Conservation (phyloP, 1,140 invertebrate species). For the Cryptotermes secundus region DNA sequence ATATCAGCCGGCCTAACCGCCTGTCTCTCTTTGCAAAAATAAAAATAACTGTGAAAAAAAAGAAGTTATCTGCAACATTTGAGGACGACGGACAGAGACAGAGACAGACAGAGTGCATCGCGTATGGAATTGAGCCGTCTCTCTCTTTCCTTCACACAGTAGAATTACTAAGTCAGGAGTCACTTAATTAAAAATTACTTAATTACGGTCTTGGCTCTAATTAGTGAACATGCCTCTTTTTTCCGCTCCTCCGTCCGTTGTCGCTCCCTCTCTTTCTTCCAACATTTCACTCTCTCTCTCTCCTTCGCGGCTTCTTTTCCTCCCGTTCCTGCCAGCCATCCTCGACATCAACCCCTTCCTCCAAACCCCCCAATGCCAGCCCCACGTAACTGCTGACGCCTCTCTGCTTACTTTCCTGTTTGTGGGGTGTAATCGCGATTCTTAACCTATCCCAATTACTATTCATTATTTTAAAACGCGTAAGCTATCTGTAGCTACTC, state of each 20-base stretch:
- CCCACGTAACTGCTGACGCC: not conserved
- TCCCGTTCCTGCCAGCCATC: not conserved
- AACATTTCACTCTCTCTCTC: not conserved
- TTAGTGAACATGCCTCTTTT: slow-evolving; percentile 38
- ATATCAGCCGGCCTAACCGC: not conserved
- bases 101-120: not conserved
- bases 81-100: not conserved
- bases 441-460: slow-evolving; percentile 27
- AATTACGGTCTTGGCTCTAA: slow-evolving; percentile 39
- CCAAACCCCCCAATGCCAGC: not conserved
- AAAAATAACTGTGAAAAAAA: not conserved
- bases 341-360: not conserved
- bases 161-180: slow-evolving; percentile 36
- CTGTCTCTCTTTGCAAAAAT: not conserved
- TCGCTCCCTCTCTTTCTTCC: slow-evolving; percentile 21
- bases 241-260: slow-evolving; percentile 30
- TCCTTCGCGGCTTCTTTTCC: not conserved
- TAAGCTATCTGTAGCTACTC: not conserved
- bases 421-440: slow-evolving; percentile 24
- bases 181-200: slow-evolving; percentile 40
- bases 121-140: slow-evolving; percentile 29
- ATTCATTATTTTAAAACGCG: slow-evolving; percentile 29
- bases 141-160: slow-evolving; percentile 23
- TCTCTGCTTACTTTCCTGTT: too few species aligned
- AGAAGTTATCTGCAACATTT: not conserved